Evolutionary conservation across 1,140 invertebrate genomes (phyloP), one percentile per base, ranked within the genome.

Genomic region (Drosophila fuyamai): DNA sequence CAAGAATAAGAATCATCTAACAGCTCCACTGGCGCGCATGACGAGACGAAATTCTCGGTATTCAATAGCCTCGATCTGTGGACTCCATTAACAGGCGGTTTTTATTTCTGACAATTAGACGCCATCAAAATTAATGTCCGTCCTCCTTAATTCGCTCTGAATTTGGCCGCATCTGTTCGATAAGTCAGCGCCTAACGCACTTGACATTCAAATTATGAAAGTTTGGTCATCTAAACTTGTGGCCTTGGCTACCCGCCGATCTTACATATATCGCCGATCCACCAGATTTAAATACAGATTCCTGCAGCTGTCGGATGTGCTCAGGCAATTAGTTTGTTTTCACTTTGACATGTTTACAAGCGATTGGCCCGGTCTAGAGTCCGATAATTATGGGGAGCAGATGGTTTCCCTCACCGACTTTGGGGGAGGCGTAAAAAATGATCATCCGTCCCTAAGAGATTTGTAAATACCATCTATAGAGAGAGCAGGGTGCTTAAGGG

Each of bases 1-100:
- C 83, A 86, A 86, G 67, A 88, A 86, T 86, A 86, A 86, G 67
- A 88, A 86, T 86, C 83, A 86, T 86, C 83, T 55, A 76, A 71
- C 84, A 73, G 75, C 48, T 72, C 60, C 55, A 56, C 47, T 60
- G 59, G 63, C 55, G 44, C 65, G 51, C 47, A 86, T 86, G 84
- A 82, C 83, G 41, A 43, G 48, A 43, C 68, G 74, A 47, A 88
- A 79, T 81, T 84, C 48, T 36, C 41, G 38, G 29, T 63, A 79
- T 75, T 67, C 35, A 60, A 70, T 46, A n/a, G 23, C 36, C 43
- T 50, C 71, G 58, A 83, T 86, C 83, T 86, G 83, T 67, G 67
- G 75, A 77, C 83, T 86, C 76, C 79, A 86, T 88, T 86, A 79
- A 86, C 79, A 76, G 68, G 68, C 79, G 76, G 79, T 82, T 76